Conservation (phyloP, 1,140 invertebrate genomes). For the Physella acuta region DNA sequence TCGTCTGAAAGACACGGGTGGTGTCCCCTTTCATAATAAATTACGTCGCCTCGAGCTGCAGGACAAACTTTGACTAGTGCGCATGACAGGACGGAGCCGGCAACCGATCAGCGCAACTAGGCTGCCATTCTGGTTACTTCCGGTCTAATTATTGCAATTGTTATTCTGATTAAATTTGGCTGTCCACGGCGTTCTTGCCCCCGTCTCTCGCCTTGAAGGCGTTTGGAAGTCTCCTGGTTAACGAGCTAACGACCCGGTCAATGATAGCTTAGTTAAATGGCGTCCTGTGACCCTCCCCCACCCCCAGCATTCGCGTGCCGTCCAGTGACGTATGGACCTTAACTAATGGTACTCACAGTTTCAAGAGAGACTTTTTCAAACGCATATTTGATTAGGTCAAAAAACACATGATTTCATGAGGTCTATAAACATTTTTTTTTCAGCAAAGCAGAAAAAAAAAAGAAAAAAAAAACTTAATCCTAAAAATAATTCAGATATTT, state of each 20-base stretch:
- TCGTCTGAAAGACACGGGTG: slow-evolving; percentile 7
- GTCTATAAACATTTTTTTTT: too few relatives aligned
- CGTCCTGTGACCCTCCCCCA: too few relatives aligned
- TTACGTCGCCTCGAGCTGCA: slow-evolving; percentile 13
- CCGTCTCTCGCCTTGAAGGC: neutral
- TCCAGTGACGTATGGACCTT: too few relatives aligned
- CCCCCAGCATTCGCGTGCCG: too few relatives aligned
- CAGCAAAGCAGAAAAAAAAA: too few relatives aligned
- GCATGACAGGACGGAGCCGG: neutral
- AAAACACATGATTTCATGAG: too few relatives aligned
- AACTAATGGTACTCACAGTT: too few relatives aligned
- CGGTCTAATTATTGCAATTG: neutral
- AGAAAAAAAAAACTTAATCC: too few relatives aligned
- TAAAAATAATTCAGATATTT: too few relatives aligned
- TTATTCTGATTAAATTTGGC: neutral
- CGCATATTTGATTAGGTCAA: too few relatives aligned
- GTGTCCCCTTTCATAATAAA: slow-evolving; percentile 18
- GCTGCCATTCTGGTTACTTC: neutral
- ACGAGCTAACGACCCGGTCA: neutral
- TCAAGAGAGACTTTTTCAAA: too few relatives aligned
- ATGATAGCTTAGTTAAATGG: too few relatives aligned
- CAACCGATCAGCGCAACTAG: neutral
- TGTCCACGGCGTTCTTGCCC: neutral
- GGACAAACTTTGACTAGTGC: neutral
- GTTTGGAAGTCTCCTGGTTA: neutral